Base-by-base conservation (phyloP, 2,888 invertebrate species). In the Eilema sororculum region DNA sequence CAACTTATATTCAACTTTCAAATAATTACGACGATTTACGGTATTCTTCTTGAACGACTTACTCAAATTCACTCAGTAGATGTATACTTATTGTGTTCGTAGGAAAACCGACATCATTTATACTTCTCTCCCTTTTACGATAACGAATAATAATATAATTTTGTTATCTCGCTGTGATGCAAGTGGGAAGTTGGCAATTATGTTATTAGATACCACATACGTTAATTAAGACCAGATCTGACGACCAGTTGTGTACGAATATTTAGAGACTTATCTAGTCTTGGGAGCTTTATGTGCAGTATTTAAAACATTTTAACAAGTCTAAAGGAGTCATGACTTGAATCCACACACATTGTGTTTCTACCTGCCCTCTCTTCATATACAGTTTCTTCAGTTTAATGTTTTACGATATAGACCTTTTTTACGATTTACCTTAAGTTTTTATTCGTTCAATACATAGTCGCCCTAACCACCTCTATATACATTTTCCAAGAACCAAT, bases 111-210 rank as follows among this genome's bases (percentile, higher is more conserved):
- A 13, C 41, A 41, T 41, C 41, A 16, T 41, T 37, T 13, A 41
- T 41, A 37, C 61, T 37, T 37, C 30, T 33, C n/a, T 62, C 37
- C 61, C 61, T 62, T 33, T 62, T 61, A 8, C 12, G 33, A 61
- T 61, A 37, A 24, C 24, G 16, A 22, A 9, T n/a, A 37, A 62
- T 37, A 5, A 52, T n/a, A 28, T 28, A 28, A 28, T 28, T 4
- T 28, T n/a, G 16, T 52, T 52, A n/a, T 24, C 30, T 61, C 12
- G 37, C 13, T 37, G 24, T 37, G 61, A 37, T 62, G 16, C 3
- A 24, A 62, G 61, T 16, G 13, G 24, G 33, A 33, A 22, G 33
- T 61, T 37, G 33, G 33, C 22, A 61, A 62, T 37, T 24, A n/a
- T 24, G 24, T n/a, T 37, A 16, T 62, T 9, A 52, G 20, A 12